A percentile compares a stretch with the other conserved stretches of the same genome.
Conservation (phyloP, 1,140 invertebrate species). For the Drosophila pallidifrons region DNA sequence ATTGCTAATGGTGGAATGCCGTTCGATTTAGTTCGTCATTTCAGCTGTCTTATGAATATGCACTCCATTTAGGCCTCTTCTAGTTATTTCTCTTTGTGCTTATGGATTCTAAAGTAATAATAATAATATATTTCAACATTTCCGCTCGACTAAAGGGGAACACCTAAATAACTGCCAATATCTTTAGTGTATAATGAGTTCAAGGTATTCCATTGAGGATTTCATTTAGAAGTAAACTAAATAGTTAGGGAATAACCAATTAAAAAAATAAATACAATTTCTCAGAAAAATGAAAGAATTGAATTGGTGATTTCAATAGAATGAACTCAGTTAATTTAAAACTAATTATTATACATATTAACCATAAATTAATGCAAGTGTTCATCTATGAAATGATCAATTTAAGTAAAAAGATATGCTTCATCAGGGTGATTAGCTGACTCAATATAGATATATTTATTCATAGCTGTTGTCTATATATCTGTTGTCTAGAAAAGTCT, state of each 20-base stretch:
- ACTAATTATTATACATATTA: no score
- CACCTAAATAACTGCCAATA: neutral
- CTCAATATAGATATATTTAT: no score
- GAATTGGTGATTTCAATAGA: no score
- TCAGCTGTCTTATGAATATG: slow-evolving; percentile 61
- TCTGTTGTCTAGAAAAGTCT: no score
- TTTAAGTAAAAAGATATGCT: no score
- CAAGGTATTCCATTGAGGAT: neutral
- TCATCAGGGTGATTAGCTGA: no score
- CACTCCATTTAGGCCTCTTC: slow-evolving; percentile 16
- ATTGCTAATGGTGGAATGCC: slow-evolving; percentile 72
- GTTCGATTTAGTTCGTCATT: slow-evolving; percentile 69
- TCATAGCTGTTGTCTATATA: no score
- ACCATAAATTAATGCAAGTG: neutral
- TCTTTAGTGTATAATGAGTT: neutral
- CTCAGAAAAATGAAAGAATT: no score
- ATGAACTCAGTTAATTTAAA: no score
- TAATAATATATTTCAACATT: neutral
- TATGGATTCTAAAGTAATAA: neutral
- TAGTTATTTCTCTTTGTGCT: neutral
- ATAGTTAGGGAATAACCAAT: neutral
- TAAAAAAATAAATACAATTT: neutral
- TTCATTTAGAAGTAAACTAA: neutral
- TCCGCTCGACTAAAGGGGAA: neutral
- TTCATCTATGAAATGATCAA: no score